Conservation (phyloP, 2,888 invertebrate genomes). For the Leptothorax acervorum region DNA sequence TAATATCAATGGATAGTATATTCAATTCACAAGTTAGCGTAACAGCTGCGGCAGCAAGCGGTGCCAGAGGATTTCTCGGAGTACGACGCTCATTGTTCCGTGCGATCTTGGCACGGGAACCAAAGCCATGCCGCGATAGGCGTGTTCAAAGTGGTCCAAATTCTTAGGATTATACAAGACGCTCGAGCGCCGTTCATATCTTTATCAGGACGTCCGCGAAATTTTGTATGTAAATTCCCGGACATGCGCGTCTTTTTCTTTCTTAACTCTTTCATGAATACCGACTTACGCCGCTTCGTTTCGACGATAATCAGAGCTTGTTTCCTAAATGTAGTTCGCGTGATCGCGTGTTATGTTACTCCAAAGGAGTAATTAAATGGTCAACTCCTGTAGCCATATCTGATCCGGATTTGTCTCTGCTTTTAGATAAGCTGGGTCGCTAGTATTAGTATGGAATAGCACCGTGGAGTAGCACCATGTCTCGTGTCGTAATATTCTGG, state of each 20-base stretch:
- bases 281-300: not conserved
- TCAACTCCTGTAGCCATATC: slow-evolving; percentile 20
- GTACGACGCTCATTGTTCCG: slow-evolving; percentile 68
- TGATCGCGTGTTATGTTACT: slow-evolving; percentile 32
- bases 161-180: slow-evolving; percentile 20
- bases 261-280: not conserved
- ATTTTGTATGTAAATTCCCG: not conserved
- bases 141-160: not conserved
- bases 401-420: slow-evolving; percentile 33
- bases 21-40: slow-evolving; percentile 65
- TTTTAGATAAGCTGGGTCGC: slow-evolving; percentile 20
- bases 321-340: slow-evolving; percentile 7
- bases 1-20: slow-evolving; percentile 64
- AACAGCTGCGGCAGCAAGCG: slow-evolving; percentile 38
- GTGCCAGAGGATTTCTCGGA: slow-evolving; percentile 63
- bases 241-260: not conserved
- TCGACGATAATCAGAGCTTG: slow-evolving; percentile 12
- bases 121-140: slow-evolving; percentile 24
- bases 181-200: not conserved
- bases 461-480: not conserved
- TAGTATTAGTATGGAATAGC: not conserved
- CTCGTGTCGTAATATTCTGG: slow-evolving; percentile 10
- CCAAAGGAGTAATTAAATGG: slow-evolving; percentile 44
- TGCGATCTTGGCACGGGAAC: slow-evolving; percentile 72
- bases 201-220: not conserved